Evolutionary conservation across 1,140 invertebrate genomes (phyloP).

Genomic region (Thalassaphorura encarpata): DNA sequence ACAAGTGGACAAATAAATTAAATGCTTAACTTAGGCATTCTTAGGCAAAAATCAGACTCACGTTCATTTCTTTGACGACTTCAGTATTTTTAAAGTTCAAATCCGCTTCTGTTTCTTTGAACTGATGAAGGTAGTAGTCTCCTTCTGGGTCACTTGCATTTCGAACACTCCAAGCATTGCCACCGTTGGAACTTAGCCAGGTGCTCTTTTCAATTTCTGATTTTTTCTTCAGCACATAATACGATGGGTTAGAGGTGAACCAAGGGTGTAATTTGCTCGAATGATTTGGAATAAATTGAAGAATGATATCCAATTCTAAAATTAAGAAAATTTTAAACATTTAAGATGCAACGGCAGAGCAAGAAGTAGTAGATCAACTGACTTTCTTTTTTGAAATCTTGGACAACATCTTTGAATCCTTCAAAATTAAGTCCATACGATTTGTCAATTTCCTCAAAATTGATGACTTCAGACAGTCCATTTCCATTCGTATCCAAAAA

Average conservation of each 20-base stretch:
- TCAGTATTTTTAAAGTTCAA: conserved; percentile 34
- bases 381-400: conserved; percentile 30
- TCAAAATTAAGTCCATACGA: conserved; percentile 39
- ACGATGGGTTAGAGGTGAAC: conserved; percentile 12
- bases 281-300: conserved; percentile 26
- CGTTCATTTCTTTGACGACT: conserved; percentile 21
- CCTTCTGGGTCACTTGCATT: background rate
- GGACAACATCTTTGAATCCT: conserved; percentile 38
- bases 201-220: background rate
- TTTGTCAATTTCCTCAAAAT: conserved; percentile 39
- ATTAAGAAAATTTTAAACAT: too few species aligned
- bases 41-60: conserved; percentile 37
- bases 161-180: conserved; percentile 11
- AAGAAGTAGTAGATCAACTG: background rate
- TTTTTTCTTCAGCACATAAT: conserved; percentile 12
- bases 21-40: too few species aligned
- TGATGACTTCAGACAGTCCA: conserved; percentile 38
- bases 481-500: conserved; percentile 38
- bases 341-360: too few species aligned
- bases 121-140: conserved; percentile 20
- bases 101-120: conserved; percentile 14
- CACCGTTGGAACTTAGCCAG: conserved; percentile 1
- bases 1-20: conserved; percentile 36
- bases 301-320: conserved; percentile 11
- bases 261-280: conserved; percentile 17